Percentiles rank a stretch among this genome's conserved stretches.
These are phyloP conservation scores for Andrena praecox DNA, from an alignment of 2,888 invertebrate species.

Conservation along the genomic window DNA sequence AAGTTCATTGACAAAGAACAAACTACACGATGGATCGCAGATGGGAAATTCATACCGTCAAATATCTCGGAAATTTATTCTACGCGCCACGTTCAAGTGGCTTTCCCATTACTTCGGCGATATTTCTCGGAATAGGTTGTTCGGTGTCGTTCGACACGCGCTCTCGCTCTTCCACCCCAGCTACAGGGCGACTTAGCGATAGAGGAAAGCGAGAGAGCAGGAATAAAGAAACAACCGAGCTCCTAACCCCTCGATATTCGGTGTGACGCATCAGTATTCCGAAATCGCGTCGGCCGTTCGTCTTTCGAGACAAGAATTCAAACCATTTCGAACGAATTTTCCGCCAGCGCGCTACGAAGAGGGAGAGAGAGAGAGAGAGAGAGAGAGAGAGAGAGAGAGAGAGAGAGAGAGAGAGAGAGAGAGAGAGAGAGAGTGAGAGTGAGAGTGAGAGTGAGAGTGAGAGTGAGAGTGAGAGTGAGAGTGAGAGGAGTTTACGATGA, in stretches of 20 bases:
- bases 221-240: slow-evolving; percentile 55
- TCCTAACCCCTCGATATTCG: slow-evolving; percentile 51
- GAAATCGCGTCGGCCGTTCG: slow-evolving; percentile 81
- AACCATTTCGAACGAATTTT: slow-evolving; percentile 83
- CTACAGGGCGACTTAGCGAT: not conserved
- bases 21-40: not conserved
- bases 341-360: slow-evolving; percentile 70
- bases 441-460: too few relatives aligned
- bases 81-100: not conserved
- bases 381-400: too few relatives aligned
- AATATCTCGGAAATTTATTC: slow-evolving; percentile 30
- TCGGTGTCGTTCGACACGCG: slow-evolving; percentile 8
- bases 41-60: not conserved
- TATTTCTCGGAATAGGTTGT: slow-evolving; percentile 42
- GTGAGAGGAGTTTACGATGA: slow-evolving; percentile 64
- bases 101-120: slow-evolving; percentile 27
- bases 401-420: too few relatives aligned
- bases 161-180: slow-evolving; percentile 27
- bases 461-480: slow-evolving; percentile 72
- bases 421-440: too few relatives aligned
- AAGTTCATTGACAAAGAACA: too few relatives aligned
- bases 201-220: slow-evolving; percentile 26
- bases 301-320: slow-evolving; percentile 82
- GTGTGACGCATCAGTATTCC: slow-evolving; percentile 81
- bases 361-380: slow-evolving; percentile 71